A percentile compares a stretch with the other conserved stretches of the same genome.
These are phyloP conservation scores for Erannis defoliaria DNA, from an alignment of 2,888 invertebrate species.

Conservation along the genomic window DNA sequence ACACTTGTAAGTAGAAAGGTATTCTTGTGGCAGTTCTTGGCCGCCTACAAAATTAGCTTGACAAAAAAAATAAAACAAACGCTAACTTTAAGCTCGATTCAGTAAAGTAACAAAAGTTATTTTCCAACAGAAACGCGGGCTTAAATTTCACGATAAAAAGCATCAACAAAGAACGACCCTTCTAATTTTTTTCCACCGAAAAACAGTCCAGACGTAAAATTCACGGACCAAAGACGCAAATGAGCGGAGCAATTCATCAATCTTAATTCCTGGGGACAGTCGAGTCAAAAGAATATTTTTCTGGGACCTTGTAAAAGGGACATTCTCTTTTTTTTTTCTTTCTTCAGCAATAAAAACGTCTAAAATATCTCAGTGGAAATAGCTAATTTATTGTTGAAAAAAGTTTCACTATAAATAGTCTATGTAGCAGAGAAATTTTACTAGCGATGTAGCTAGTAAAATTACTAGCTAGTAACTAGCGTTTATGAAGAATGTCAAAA, in stretches of 20 bases:
- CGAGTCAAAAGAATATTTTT: slow-evolving; percentile 71
- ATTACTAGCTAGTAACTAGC: too few species aligned
- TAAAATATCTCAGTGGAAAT: slow-evolving; percentile 18
- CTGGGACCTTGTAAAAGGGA: slow-evolving; percentile 53
- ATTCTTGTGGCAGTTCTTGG: too few species aligned
- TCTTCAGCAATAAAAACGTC: slow-evolving; percentile 40
- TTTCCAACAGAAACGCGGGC: slow-evolving; percentile 22
- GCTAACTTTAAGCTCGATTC: background rate
- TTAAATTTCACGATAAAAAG: slow-evolving; percentile 32
- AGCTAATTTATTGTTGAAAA: slow-evolving; percentile 18
- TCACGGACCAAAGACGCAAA: slow-evolving; percentile 47
- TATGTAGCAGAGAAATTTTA: too few species aligned
- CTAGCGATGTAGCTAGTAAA: too few species aligned
- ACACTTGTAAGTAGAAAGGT: too few species aligned
- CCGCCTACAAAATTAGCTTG: background rate
- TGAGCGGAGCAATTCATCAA: slow-evolving; percentile 65
- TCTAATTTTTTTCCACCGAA: slow-evolving; percentile 47
- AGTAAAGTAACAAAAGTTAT: slow-evolving; percentile 31
- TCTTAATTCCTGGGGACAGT: slow-evolving; percentile 70
- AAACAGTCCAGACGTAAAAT: slow-evolving; percentile 52
- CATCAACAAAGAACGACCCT: slow-evolving; percentile 34
- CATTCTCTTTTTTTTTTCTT: slow-evolving; percentile 59
- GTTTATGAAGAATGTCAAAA: too few species aligned
- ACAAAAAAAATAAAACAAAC: slow-evolving; percentile 4
- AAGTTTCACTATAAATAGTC: background rate